Evolutionary conservation across 2,797 vertebrate species (phyloP), one percentile per base, ranked within the genome.

Genomic region (Liparis tanakae): DNA sequence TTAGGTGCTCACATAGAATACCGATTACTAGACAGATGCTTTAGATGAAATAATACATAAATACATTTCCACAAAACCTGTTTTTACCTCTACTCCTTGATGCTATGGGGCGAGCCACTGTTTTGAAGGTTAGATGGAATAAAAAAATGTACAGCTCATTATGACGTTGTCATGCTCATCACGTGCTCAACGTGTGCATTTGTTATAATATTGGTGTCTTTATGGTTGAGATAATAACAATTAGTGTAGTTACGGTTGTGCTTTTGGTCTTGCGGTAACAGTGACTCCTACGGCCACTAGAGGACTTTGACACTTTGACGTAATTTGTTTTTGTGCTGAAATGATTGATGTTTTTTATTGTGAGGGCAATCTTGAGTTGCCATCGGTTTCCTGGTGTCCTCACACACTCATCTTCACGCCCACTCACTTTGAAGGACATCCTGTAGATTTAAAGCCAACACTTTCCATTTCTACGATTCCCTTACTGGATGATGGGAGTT

Each of bases 31-130:
- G 14, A 39, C 64, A 74, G 70, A 58, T 10, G 17, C 63, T 82
- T 82, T 59, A 82, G 78, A 67, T 78, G 74, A 82, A 55, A 62
- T 39, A 65, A 74, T 15, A 63, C 51, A 48, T 48, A 12, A 80
- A 81, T 59, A 58, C 20, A 60, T 72, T 74, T 78, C 41, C 34
- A 62, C 78, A 57, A 72, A 78, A 75, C 65, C 56, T 25, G 14
- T 14, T 60, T 43, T 20, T n/a, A 34, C 50, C 66, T 34, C 71
- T 12, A 36, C 1, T 33, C 22, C 3, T 34, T 62, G 30, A 60
- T 64, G 37, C 17, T 36, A 56, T 30, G 20, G 36, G 34, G 18
- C 57, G 67, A 80, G 65, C 65, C 70, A 33, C 10, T 1, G 3
- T 43, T 67, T 51, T 46, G 41, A 56, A 30, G 43, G 59, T 46